A percentile compares a stretch with the other conserved stretches of the same genome.
Evolutionary conservation across 2,888 invertebrate species (phyloP).

Genomic region (Argyra leucocephala): DNA sequence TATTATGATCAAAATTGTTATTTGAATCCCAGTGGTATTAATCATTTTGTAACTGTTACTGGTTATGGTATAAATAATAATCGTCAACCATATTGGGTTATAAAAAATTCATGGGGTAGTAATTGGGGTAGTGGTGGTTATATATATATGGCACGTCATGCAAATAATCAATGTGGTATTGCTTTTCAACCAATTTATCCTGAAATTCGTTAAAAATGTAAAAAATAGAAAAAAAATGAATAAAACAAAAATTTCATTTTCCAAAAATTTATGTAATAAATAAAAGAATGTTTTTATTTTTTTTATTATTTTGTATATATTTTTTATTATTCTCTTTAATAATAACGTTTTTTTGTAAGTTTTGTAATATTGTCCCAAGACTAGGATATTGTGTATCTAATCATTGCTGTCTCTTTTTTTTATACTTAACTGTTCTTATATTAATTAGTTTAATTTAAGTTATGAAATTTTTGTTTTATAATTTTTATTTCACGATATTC

Average conservation of each 20-base stretch:
- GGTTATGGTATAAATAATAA: slow-evolving; percentile 20
- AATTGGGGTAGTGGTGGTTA: slow-evolving; percentile 70
- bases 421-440: no score
- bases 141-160: slow-evolving; percentile 72
- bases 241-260: background rate
- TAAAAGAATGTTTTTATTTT: no score
- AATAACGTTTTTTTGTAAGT: no score
- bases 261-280: no score
- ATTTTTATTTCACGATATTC: background rate
- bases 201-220: background rate
- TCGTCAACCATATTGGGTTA: slow-evolving; percentile 36
- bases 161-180: slow-evolving; percentile 70
- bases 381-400: no score
- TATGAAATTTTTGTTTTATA: background rate
- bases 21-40: slow-evolving; percentile 46
- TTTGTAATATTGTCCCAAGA: no score
- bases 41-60: slow-evolving; percentile 52
- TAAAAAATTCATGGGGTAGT: slow-evolving; percentile 54
- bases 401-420: no score
- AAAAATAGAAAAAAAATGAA: background rate
- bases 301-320: no score
- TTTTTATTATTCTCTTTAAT: no score
- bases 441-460: background rate
- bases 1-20: slow-evolving; percentile 69
- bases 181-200: slow-evolving; percentile 40